Evolutionary conservation across 1,140 invertebrate species (phyloP).

Genomic region (Dendroctonus valens): DNA sequence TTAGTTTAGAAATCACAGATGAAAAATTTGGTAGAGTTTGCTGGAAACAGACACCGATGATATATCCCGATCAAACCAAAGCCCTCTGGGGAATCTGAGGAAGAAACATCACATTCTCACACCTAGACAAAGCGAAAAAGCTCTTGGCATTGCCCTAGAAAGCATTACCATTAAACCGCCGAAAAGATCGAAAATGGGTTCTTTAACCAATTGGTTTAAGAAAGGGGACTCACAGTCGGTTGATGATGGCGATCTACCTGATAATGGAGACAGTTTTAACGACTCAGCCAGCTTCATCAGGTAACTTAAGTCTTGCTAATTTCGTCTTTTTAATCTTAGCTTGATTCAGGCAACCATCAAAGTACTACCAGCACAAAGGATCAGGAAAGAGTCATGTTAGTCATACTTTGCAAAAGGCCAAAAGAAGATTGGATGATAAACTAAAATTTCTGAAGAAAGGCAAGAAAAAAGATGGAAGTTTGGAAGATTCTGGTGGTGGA

Average conservation of each 20-base stretch:
- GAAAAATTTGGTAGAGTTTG: conserved; percentile 62
- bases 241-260: conserved; percentile 53
- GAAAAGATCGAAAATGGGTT: conserved; percentile 59
- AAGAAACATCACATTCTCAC: conserved; percentile 75
- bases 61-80: conserved; percentile 68
- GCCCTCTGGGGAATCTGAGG: conserved; percentile 70
- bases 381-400: conserved; percentile 38
- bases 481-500: conserved; percentile 76
- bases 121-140: conserved; percentile 74
- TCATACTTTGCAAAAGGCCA: conserved; percentile 70
- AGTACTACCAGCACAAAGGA: conserved; percentile 40
- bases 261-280: conserved; percentile 62
- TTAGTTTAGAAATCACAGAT: neutral
- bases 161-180: conserved; percentile 30
- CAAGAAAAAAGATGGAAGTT: conserved; percentile 82
- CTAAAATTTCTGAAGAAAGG: conserved; percentile 72
- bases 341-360: conserved; percentile 33
- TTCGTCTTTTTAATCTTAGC: too few relatives aligned
- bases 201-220: conserved; percentile 66
- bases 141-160: conserved; percentile 57
- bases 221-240: conserved; percentile 56
- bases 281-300: conserved; percentile 55
- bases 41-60: conserved; percentile 76
- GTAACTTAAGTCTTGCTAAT: neutral
- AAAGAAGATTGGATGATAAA: conserved; percentile 81